These are phyloP conservation scores for Semnornis frantzii DNA, from an alignment of 2,113 vertebrate genomes.

Conservation along the genomic window DNA sequence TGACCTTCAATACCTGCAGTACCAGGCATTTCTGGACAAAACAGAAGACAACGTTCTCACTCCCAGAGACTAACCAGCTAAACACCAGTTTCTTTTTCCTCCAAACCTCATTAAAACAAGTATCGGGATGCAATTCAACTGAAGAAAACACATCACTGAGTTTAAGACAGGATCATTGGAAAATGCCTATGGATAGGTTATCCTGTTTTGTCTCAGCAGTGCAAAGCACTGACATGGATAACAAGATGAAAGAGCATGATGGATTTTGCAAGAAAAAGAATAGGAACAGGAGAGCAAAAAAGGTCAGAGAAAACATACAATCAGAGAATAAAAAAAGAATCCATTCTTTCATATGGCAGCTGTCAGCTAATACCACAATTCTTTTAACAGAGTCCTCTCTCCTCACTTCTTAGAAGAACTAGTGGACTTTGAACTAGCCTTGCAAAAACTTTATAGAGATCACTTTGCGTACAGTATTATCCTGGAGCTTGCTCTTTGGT, in stretches of 20 bases:
- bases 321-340: background rate
- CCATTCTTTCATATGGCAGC: background rate
- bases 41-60: background rate
- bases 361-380: background rate
- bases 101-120: background rate
- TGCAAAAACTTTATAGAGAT: background rate
- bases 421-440: background rate
- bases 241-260: background rate
- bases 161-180: background rate
- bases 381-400: background rate
- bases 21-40: background rate
- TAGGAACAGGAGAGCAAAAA: background rate
- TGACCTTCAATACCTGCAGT: background rate
- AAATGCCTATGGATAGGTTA: background rate
- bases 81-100: background rate
- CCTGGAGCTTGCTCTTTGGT: slow-evolving; percentile 39
- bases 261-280: background rate
- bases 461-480: slow-evolving; percentile 43
- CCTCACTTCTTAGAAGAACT: background rate
- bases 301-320: background rate
- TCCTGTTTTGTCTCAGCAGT: background rate
- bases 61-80: background rate
- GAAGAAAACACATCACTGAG: background rate
- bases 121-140: background rate
- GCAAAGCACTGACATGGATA: background rate